phyloP scores from a whole-genome alignment of 1,140 invertebrate genomes.

The Camponotus floridanus region DNA sequence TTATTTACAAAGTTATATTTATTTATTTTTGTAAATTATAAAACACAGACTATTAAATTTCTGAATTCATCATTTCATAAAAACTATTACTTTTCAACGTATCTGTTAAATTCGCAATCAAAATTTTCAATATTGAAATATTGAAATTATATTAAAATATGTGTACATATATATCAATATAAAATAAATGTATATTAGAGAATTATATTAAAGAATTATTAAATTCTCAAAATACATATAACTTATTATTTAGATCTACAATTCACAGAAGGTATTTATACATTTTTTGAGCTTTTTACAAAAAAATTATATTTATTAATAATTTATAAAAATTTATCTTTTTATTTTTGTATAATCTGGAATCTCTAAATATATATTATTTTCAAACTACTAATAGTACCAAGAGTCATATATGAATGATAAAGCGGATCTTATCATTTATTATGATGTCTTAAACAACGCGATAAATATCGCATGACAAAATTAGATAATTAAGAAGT shows the following conservation, averaged over 20 bases:
- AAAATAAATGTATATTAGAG: neutral
- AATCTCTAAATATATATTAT: too few species aligned
- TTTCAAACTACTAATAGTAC: too few species aligned
- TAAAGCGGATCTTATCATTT: too few species aligned
- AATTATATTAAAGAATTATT: constrained; percentile 20
- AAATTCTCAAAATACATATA: too few species aligned
- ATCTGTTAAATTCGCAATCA: neutral
- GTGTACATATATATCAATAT: neutral
- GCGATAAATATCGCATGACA: neutral
- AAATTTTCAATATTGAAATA: neutral
- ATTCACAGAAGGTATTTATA: neutral
- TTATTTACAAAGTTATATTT: constrained; percentile 7
- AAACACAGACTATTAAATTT: neutral
- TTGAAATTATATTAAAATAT: neutral
- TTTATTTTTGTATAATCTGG: too few species aligned
- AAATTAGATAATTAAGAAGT: neutral
- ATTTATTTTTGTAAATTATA: neutral
- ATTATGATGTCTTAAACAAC: too few species aligned
- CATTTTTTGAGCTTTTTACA: too few species aligned
- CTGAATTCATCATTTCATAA: neutral
- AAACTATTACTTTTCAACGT: neutral
- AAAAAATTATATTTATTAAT: too few species aligned
- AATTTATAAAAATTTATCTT: too few species aligned
- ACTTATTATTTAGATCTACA: neutral
- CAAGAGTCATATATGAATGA: too few species aligned